These are phyloP conservation scores for Brachymystax lenok DNA, from an alignment of 2,797 vertebrate species.

Conservation along the genomic window DNA sequence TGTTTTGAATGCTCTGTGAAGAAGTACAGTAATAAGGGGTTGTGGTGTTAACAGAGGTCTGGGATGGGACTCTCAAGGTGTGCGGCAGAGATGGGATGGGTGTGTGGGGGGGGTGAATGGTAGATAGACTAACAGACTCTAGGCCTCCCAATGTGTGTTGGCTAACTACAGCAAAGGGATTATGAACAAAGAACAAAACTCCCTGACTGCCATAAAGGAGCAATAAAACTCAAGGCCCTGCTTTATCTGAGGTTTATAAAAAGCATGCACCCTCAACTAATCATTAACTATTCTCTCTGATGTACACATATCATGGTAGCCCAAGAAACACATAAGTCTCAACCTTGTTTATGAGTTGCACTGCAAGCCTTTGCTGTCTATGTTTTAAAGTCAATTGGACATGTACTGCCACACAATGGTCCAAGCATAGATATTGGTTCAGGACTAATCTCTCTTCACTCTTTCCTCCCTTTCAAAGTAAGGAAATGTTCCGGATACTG, in stretches of 20 bases:
- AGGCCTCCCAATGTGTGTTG: neutral
- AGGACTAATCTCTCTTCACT: slow-evolving; percentile 52
- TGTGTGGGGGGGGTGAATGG: neutral
- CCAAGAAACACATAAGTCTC: slow-evolving; percentile 34
- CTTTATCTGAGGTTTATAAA: slow-evolving; percentile 40
- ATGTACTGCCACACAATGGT: slow-evolving; percentile 19
- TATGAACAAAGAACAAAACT: slow-evolving; percentile 10
- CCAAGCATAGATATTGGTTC: slow-evolving; percentile 42
- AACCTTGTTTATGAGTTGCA: neutral
- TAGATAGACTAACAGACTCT: slow-evolving; percentile 25
- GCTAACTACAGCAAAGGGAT: neutral
- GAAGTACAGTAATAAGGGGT: neutral
- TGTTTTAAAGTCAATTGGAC: slow-evolving; percentile 50
- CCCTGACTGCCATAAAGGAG: slow-evolving; percentile 28
- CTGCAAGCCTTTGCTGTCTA: neutral
- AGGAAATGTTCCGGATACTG: slow-evolving; percentile 75
- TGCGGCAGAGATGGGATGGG: neutral
- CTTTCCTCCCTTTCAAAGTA: slow-evolving; percentile 68
- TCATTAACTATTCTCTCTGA: slow-evolving; percentile 57
- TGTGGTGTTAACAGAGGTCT: slow-evolving; percentile 7
- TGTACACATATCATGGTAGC: slow-evolving; percentile 56
- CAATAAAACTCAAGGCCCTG: slow-evolving; percentile 36
- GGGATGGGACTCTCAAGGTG: slow-evolving; percentile 1
- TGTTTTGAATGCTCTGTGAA: neutral
- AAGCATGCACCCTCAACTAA: slow-evolving; percentile 41